A percentile compares a stretch with the other conserved stretches of the same genome.
Evolutionary conservation across 2,113 vertebrate species (phyloP).

Genomic region (Tragulus kanchil): DNA sequence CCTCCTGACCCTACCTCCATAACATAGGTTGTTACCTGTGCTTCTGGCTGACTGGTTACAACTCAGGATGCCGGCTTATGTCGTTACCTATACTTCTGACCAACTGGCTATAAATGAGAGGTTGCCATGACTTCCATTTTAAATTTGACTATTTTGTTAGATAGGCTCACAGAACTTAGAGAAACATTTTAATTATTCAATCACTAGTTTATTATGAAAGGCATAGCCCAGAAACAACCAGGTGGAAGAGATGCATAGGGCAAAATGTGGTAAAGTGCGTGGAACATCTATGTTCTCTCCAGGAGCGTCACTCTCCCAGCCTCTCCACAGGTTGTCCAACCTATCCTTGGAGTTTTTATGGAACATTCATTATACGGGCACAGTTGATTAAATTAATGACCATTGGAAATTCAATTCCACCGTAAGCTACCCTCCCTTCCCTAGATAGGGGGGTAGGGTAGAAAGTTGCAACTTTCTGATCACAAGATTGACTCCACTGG

Average conservation of each 20-base stretch:
- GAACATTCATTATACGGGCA: background rate
- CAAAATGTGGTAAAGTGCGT: background rate
- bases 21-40: background rate
- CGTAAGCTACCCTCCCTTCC: background rate
- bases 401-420: background rate
- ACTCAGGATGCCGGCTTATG: background rate
- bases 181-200: background rate
- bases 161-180: background rate
- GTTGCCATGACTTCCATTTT: background rate
- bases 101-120: background rate
- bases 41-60: background rate
- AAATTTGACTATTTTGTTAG: background rate
- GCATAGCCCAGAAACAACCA: background rate
- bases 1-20: background rate
- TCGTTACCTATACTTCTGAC: background rate
- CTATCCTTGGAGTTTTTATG: background rate
- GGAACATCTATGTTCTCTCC: background rate
- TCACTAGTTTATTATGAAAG: background rate
- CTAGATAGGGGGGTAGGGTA: background rate
- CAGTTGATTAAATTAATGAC: background rate
- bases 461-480: background rate
- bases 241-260: background rate
- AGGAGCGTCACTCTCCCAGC: background rate
- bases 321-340: background rate
- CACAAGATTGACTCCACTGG: background rate